Evolutionary conservation across 2,888 invertebrate species (phyloP), one percentile per base, ranked within the genome.

Genomic region (Oithona nana): DNA sequence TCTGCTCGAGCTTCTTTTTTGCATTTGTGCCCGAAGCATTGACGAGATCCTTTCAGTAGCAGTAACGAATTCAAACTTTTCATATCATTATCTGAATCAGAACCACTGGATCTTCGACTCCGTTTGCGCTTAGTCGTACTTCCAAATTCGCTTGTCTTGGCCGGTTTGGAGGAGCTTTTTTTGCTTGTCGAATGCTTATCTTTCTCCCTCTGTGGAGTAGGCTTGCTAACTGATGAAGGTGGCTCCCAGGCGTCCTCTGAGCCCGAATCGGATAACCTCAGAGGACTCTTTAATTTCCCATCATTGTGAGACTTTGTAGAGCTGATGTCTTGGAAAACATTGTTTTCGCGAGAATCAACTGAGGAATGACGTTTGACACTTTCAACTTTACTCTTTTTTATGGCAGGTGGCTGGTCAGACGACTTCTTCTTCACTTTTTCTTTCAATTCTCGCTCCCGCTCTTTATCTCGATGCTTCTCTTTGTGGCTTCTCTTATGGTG

Each of bases 1-100:
- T 81, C 82, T 0, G 80, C 76, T 16, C 84, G 77, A 0, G 94
- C 87, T 49, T 83, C 81, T 64, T 82, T 80, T 0, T 79, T 78
- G 73, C 98, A 98, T 61, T 82, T 81, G 0, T 93, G 94, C 0
- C 95, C 95, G 70, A 85, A 86, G 72, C 97, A 98, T 70, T 97
- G 59, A 3, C 50, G 49, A 26, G 54, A 26, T 20, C 48, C 29
- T 58, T 29, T 26, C 50, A 61, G 20, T n/a, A n/a, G n/a, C 31
- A 56, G 58, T 57, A 55, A 57, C 16, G 39, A 11, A 6, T 11
- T 16, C 6, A 59, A 39, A 66, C 65, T 66, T 64, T 57, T 63
- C 65, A 51, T 61, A 62, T 58, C 39, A 11, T 39, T 6, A 16
- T 16, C 16, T 16, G 39, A 39, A 39, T 39, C 39, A 6, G 39